phyloP scores from a whole-genome alignment of 2,888 invertebrate species.

The Aquatica leii region DNA sequence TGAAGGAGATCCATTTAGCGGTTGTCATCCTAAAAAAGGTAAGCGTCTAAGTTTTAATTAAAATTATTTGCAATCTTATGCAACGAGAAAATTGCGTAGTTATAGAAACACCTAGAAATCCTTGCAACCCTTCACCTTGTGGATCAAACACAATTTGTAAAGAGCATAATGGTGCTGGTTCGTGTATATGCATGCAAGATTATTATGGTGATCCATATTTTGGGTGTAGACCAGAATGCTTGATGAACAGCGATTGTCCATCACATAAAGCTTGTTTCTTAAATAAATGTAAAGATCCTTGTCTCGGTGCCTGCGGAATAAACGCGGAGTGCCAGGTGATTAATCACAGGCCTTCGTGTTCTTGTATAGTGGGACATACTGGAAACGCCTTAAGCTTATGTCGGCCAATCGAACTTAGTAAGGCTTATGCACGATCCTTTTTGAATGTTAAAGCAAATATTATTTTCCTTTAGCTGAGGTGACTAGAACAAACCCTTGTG shows the following conservation, averaged over 20 bases:
- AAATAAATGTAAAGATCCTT: constrained; percentile 82
- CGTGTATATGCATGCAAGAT: constrained; percentile 77
- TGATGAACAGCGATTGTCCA: constrained; percentile 79
- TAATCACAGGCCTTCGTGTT: constrained; percentile 81
- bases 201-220: constrained; percentile 81
- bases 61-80: constrained; percentile 1
- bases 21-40: constrained; percentile 68
- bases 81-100: constrained; percentile 43
- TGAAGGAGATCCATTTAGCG: constrained; percentile 82
- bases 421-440: constrained; percentile 27
- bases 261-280: constrained; percentile 76
- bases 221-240: constrained; percentile 83
- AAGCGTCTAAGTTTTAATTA: constrained; percentile 44
- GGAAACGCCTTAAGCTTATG: constrained; percentile 78
- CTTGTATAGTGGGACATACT: constrained; percentile 75
- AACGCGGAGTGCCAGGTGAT: constrained; percentile 78
- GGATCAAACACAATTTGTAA: constrained; percentile 82
- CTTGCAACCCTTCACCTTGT: constrained; percentile 82
- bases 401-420: constrained; percentile 45
- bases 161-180: constrained; percentile 77
- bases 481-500: constrained; percentile 69
- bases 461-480: constrained; percentile 51
- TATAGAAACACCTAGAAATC: constrained; percentile 70
- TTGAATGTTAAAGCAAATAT: constrained; percentile 12
- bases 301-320: constrained; percentile 78